Conservation (phyloP, 2,797 vertebrate species). For the Sebastes umbrosus region DNA sequence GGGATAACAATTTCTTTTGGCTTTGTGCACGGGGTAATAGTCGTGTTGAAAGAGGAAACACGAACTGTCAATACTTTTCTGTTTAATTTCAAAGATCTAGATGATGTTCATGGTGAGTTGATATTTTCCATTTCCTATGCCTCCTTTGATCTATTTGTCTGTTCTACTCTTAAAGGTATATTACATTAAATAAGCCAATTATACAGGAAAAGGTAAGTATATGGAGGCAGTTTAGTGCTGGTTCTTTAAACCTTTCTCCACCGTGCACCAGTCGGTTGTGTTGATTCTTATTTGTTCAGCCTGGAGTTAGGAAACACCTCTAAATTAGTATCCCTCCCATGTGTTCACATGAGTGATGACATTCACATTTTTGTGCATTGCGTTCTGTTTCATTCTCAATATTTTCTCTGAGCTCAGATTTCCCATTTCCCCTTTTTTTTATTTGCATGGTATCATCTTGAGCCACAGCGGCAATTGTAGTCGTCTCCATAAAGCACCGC, state of each 20-base stretch:
- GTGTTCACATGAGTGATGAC: background rate
- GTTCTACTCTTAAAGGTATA: background rate
- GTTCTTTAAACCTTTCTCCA: background rate
- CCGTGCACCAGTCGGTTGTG: no score
- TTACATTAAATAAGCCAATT: no score
- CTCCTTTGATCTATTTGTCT: background rate
- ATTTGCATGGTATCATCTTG: background rate
- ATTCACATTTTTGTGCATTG: background rate
- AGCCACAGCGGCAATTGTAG: background rate
- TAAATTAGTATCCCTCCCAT: background rate
- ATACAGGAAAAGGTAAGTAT: no score
- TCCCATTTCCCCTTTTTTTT: background rate
- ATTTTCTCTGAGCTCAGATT: background rate
- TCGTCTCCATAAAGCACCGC: background rate
- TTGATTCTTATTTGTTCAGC: no score
- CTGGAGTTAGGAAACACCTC: no score
- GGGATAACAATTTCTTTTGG: background rate
- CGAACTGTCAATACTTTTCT: no score
- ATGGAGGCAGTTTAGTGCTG: background rate
- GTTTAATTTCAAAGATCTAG: background rate
- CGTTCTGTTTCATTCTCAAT: background rate
- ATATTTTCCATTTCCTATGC: background rate
- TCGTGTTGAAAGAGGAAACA: background rate
- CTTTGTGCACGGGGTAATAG: background rate
- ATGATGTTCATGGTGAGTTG: background rate